Percentiles rank a stretch among this genome's conserved stretches.
phyloP scores from a whole-genome alignment of 2,113 vertebrate genomes.

The Cheilinus undulatus region DNA sequence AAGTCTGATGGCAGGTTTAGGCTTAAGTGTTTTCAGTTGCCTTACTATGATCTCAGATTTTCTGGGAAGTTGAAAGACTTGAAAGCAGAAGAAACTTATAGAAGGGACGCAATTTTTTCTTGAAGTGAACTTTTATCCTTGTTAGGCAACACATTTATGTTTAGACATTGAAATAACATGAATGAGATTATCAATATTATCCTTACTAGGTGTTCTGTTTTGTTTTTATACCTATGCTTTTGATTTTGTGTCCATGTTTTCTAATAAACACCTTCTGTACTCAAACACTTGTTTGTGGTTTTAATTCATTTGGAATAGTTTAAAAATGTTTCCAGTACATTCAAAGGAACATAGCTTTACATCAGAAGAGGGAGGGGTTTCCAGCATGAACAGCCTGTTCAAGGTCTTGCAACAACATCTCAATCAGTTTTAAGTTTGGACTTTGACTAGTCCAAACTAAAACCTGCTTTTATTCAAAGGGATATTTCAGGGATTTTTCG shows the following conservation, averaged over 20 bases:
- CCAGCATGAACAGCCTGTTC: no score
- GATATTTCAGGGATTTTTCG: no score
- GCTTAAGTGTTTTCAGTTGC: conserved; percentile 66
- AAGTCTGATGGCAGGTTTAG: conserved; percentile 21
- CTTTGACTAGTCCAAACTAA: no score
- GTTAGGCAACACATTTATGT: conserved; percentile 5
- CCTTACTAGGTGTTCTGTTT: neutral
- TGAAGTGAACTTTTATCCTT: conserved; percentile 17
- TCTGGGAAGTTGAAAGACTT: conserved; percentile 54
- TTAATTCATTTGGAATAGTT: conserved; percentile 3
- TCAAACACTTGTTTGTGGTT: neutral
- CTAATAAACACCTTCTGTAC: conserved; percentile 55
- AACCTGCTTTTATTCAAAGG: no score
- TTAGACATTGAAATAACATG: neutral
- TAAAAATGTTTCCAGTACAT: neutral
- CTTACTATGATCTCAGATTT: conserved; percentile 68
- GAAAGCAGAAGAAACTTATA: conserved; percentile 25
- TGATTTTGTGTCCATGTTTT: conserved; percentile 51
- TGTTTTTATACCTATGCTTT: conserved; percentile 59
- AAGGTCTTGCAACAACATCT: no score
- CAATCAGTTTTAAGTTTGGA: no score
- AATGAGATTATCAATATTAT: neutral
- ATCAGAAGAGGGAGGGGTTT: no score
- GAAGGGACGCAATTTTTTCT: neutral
- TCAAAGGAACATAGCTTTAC: no score